phyloP scores from a whole-genome alignment of 2,797 vertebrate genomes.

The Lepilemur ruficaudatus region DNA sequence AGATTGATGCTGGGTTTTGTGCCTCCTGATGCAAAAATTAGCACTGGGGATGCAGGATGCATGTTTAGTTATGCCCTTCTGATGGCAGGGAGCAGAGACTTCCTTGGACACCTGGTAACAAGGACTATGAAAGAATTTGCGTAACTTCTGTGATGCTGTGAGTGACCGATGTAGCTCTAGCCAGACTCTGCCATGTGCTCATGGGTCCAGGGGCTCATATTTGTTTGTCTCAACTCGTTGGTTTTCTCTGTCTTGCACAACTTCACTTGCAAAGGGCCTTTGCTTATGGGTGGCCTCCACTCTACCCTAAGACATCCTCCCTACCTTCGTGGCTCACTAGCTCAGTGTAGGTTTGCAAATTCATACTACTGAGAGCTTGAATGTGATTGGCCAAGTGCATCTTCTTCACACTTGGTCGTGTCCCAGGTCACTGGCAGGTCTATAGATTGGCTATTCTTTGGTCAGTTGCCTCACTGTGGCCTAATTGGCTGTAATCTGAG shows the following conservation, averaged over 20 bases:
- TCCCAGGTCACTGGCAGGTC: background rate
- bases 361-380: background rate
- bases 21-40: background rate
- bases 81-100: background rate
- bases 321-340: background rate
- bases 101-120: background rate
- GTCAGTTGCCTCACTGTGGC: background rate
- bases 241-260: background rate
- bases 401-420: background rate
- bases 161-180: rapidly evolving
- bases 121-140: background rate
- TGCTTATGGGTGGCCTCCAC: background rate
- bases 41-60: background rate
- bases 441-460: background rate
- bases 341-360: background rate
- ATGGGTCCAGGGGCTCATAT: background rate
- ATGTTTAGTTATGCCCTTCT: background rate
- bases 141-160: rapidly evolving
- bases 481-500: background rate
- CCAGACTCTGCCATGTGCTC: rapidly evolving
- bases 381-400: background rate
- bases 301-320: background rate
- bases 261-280: background rate
- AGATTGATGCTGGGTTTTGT: background rate
- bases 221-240: background rate